Evolutionary conservation across 2,888 invertebrate genomes (phyloP), one percentile per base, ranked within the genome.

Genomic region (Caenorhabditis imperialis): DNA sequence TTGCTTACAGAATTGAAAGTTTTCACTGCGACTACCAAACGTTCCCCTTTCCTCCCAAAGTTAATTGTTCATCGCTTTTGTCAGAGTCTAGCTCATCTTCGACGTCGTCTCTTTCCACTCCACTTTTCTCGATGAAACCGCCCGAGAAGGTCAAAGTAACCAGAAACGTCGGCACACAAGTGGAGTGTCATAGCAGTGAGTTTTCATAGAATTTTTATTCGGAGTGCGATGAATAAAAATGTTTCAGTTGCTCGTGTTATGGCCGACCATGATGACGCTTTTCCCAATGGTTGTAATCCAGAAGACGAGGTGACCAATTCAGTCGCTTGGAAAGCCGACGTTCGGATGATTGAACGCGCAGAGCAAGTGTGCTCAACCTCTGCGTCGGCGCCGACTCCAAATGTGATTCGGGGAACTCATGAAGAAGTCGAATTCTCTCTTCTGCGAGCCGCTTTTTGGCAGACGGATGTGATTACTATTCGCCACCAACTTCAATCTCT

Each of bases 51-150:
- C n/a, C n/a, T 18, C 27, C 25, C 5, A 16, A n/a, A 12, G 12
- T 14, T 22, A 8, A 50, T 10, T 10, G 3, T 22, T 25, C 53
- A 1, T 10, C 25, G 23, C 22, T 3, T 4, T 18, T 20, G 3
- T 22, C 40, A 30, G 33, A 18, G 25, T 6, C 44, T 25, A 7
- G 6, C 10, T 6, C 48, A 10, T 18, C 35, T 23, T 12, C 44
- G 10, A n/a, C 8, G 16, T 20, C 14, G 20, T 6, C 37, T 10
- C 18, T 42, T 51, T 12, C 25, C 4, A 3, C 16, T 12, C 12
- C 37, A 22, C 8, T 54, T 6, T 54, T 63, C 27, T 63, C 63
- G 10, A n/a, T 63, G 38, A 35, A 14, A 37, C 63, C 62, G 0
- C 5, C 12, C 6, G 14, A 27, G 14, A 54, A 54, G 22, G 44